Conservation (phyloP, 2,888 invertebrate genomes). For the Mactromeris polynyma region DNA sequence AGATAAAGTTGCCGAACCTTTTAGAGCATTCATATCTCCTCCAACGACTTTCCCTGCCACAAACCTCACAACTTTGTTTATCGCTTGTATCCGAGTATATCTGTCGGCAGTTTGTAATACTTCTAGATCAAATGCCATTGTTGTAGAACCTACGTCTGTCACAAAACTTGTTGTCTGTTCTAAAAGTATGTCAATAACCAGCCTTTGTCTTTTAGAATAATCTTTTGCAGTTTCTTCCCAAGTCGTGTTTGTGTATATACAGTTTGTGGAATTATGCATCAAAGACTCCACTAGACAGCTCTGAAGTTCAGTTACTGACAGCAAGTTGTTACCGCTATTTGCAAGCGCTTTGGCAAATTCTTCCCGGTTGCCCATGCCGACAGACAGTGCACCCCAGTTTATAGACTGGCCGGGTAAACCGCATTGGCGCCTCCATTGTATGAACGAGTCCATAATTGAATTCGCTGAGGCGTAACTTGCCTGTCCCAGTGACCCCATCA, state of each 20-base stretch:
- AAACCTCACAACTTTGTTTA: neutral
- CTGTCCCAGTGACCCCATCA: slow-evolving; percentile 78
- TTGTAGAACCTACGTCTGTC: neutral
- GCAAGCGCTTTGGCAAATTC: slow-evolving; percentile 46
- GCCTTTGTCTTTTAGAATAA: slow-evolving; percentile 18
- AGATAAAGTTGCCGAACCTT: neutral
- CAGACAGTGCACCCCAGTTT: slow-evolving; percentile 78
- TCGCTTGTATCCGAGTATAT: neutral
- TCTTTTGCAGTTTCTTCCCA: slow-evolving; percentile 44
- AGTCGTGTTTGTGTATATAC: slow-evolving; percentile 36
- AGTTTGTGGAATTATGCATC: slow-evolving; percentile 27
- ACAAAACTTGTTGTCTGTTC: neutral
- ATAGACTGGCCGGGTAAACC: slow-evolving; percentile 74
- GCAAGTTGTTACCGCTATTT: slow-evolving; percentile 37
- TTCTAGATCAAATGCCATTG: neutral
- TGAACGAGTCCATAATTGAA: slow-evolving; percentile 77
- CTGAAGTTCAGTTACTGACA: slow-evolving; percentile 39
- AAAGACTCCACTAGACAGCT: slow-evolving; percentile 66
- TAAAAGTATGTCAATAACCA: neutral
- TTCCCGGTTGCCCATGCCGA: slow-evolving; percentile 75
- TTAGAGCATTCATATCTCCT: neutral
- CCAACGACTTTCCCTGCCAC: slow-evolving; percentile 16
- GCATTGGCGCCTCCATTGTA: slow-evolving; percentile 67
- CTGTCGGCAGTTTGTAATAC: neutral
- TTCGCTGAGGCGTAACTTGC: slow-evolving; percentile 79